Conservation (phyloP, 2,797 vertebrate species). For the Prunella strophiata region DNA sequence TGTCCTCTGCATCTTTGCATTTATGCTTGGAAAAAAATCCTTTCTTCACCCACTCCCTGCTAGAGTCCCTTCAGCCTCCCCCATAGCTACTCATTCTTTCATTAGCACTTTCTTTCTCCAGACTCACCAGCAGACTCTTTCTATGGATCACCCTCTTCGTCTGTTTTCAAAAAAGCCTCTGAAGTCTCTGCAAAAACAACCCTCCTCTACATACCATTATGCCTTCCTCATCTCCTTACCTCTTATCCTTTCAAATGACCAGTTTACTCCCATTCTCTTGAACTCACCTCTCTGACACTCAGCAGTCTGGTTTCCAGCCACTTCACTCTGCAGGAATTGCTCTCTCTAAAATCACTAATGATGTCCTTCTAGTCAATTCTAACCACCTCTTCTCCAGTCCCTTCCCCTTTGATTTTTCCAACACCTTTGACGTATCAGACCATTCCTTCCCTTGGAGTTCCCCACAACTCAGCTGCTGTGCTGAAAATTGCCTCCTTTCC, state of each 20-base stretch:
- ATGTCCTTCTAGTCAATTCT: constrained; percentile 64
- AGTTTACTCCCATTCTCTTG: constrained; percentile 66
- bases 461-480: not conserved
- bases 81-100: not conserved
- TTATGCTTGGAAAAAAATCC: not conserved
- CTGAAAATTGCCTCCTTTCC: constrained; percentile 11
- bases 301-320: constrained; percentile 66
- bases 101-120: constrained; percentile 31
- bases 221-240: constrained; percentile 53
- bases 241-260: constrained; percentile 66
- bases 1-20: not conserved
- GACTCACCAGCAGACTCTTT: not conserved
- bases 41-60: not conserved
- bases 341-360: constrained; percentile 69
- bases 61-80: not conserved
- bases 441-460: constrained; percentile 14
- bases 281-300: constrained; percentile 66
- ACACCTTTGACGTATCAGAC: constrained; percentile 42
- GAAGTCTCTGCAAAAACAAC: constrained; percentile 53
- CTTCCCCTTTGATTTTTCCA: constrained; percentile 63
- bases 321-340: constrained; percentile 67
- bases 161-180: constrained; percentile 60
- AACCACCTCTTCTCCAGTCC: constrained; percentile 39
- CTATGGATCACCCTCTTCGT: not conserved
- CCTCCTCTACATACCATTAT: constrained; percentile 47